A percentile compares a stretch with the other conserved stretches of the same genome.
These are phyloP conservation scores for Opisthograptis luteolata DNA, from an alignment of 2,888 invertebrate species.

Conservation along the genomic window DNA sequence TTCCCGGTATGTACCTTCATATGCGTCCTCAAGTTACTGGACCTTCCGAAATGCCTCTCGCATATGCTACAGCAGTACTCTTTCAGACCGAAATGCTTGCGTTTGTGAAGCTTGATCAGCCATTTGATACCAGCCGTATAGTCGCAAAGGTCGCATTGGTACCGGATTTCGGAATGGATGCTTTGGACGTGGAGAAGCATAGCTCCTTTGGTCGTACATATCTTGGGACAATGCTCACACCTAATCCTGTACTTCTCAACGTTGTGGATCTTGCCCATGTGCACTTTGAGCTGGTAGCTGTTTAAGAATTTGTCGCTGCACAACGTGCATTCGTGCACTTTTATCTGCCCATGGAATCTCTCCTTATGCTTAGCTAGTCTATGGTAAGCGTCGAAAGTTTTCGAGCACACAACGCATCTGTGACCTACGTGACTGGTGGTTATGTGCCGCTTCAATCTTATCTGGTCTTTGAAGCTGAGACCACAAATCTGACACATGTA, in stretches of 20 bases:
- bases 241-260: conserved; percentile 65
- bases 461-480: conserved; percentile 55
- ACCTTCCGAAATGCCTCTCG: conserved; percentile 77
- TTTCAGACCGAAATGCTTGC: conserved; percentile 77
- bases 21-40: conserved; percentile 73
- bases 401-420: conserved; percentile 66
- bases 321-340: conserved; percentile 51
- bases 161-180: conserved; percentile 65
- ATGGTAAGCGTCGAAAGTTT: conserved; percentile 63
- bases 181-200: conserved; percentile 80
- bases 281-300: conserved; percentile 64
- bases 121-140: conserved; percentile 65
- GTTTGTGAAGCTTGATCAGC: conserved; percentile 70
- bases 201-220: conserved; percentile 78
- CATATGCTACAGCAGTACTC: conserved; percentile 84
- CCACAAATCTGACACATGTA: conserved; percentile 71
- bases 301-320: conserved; percentile 57
- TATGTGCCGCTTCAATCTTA: conserved; percentile 61
- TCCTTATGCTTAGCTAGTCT: conserved; percentile 61
- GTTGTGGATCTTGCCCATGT: conserved; percentile 69
- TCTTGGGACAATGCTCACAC: conserved; percentile 71
- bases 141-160: conserved; percentile 64
- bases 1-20: conserved; percentile 69
- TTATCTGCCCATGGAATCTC: conserved; percentile 54
- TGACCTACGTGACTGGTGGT: conserved; percentile 54